phyloP scores from a whole-genome alignment of 1,140 invertebrate genomes.

The Drosophila teissieri region DNA sequence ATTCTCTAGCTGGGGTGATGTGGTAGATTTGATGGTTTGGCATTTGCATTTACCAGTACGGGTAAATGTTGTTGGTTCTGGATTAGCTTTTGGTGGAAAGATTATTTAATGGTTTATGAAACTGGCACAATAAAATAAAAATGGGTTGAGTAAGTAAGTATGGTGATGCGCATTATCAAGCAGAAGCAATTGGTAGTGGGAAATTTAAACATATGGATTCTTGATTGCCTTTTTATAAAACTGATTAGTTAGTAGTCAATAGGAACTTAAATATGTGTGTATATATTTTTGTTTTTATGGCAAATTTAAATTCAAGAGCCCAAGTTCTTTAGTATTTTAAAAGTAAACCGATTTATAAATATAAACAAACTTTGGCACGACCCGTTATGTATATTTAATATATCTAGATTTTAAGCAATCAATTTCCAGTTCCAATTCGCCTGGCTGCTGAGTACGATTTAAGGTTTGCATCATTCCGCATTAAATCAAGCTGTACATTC shows the following conservation, averaged over 20 bases:
- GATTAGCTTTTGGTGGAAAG: conserved; percentile 70
- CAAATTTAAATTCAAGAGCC: too few relatives aligned
- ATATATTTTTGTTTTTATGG: too few relatives aligned
- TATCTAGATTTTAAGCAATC: background rate
- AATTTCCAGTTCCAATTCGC: background rate
- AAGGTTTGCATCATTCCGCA: conserved; percentile 17
- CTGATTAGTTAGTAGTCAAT: too few relatives aligned
- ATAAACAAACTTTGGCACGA: too few relatives aligned
- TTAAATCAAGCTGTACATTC: conserved; percentile 23
- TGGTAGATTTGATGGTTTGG: conserved; percentile 52
- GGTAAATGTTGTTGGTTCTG: conserved; percentile 47
- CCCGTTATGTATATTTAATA: too few relatives aligned
- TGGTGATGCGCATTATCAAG: background rate
- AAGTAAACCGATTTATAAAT: too few relatives aligned
- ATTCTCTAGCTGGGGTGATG: conserved; percentile 53
- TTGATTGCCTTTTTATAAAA: background rate
- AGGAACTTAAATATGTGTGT: too few relatives aligned
- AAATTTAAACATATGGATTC: background rate
- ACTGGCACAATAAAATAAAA: conserved; percentile 16
- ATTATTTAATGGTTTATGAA: conserved; percentile 50
- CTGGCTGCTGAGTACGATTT: conserved; percentile 11
- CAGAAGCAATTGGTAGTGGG: background rate
- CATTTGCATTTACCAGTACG: conserved; percentile 47
- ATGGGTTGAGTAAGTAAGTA: conserved; percentile 18
- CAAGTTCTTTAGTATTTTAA: too few relatives aligned